Percentiles rank a stretch among this genome's conserved stretches.
Evolutionary conservation across 2,888 invertebrate species (phyloP).

Genomic region (Philonicus albiceps): DNA sequence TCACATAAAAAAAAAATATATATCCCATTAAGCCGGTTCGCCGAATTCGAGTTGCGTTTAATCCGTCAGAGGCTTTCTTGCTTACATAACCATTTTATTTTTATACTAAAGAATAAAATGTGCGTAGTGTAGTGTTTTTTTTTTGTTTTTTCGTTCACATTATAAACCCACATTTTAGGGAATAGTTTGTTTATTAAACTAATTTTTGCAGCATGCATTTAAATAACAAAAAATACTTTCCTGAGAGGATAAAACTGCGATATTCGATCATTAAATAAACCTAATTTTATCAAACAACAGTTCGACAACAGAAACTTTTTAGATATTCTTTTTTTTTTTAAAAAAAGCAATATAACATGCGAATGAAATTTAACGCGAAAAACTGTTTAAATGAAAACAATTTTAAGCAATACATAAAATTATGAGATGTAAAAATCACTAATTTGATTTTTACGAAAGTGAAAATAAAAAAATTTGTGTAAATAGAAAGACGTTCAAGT

Average conservation of each 20-base stretch:
- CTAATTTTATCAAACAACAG: not conserved
- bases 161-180: not conserved
- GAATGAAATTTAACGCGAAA: not conserved
- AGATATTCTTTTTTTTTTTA: no score
- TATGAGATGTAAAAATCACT: not conserved
- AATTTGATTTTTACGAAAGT: not conserved
- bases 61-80: not conserved
- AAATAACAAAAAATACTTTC: not conserved
- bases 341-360: not conserved
- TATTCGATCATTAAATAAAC: not conserved
- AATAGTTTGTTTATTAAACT: not conserved
- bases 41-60: not conserved
- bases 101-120: not conserved
- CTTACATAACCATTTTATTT: not conserved
- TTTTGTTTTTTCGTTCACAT: not conserved
- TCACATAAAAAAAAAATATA: no score
- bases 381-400: not conserved
- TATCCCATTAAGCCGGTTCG: not conserved
- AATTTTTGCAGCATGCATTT: not conserved
- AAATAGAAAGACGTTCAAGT: not conserved
- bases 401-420: slow-evolving; percentile 10
- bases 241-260: not conserved
- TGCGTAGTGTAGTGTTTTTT: not conserved
- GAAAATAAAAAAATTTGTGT: not conserved
- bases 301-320: not conserved